A percentile compares a stretch with the other conserved stretches of the same genome.
These are phyloP conservation scores for Apostichopus japonicus DNA, from an alignment of 35 echinoderm and acorn worm genomes.

Conservation along the genomic window DNA sequence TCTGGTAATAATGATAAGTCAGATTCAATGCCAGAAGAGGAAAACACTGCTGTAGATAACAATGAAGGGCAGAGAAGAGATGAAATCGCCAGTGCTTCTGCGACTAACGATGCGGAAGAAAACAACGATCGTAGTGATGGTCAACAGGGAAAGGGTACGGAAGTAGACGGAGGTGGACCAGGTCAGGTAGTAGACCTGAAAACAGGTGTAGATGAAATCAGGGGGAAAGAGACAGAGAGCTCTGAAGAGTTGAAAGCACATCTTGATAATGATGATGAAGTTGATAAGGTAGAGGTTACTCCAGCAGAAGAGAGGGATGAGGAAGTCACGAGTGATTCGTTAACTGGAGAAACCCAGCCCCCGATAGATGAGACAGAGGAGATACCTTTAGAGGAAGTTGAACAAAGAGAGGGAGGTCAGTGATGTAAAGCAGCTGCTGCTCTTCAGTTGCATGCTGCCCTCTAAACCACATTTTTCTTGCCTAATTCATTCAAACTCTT, in stretches of 20 bases:
- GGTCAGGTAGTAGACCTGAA: background rate
- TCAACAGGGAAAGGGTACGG: background rate
- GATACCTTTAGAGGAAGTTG: background rate
- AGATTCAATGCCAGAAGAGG: background rate
- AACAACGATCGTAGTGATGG: background rate
- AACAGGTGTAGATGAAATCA: background rate
- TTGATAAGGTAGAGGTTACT: background rate
- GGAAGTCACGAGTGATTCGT: background rate
- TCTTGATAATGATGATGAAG: background rate
- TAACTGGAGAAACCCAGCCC: background rate
- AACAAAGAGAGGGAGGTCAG: conserved; percentile 36
- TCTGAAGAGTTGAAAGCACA: background rate
- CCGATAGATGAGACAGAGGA: background rate
- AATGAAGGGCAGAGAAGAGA: background rate
- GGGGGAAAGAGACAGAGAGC: background rate
- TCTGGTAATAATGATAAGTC: background rate
- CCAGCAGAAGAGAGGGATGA: background rate
- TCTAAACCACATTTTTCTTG: background rate
- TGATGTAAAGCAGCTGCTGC: background rate
- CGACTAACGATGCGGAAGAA: background rate
- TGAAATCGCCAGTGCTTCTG: background rate
- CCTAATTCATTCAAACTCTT: background rate
- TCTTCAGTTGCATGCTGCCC: conserved; percentile 20
- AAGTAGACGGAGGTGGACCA: background rate
- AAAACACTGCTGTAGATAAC: background rate